A percentile compares a stretch with the other conserved stretches of the same genome.
Conservation (phyloP, 2,888 invertebrate genomes). For the Caenorhabditis japonica region DNA sequence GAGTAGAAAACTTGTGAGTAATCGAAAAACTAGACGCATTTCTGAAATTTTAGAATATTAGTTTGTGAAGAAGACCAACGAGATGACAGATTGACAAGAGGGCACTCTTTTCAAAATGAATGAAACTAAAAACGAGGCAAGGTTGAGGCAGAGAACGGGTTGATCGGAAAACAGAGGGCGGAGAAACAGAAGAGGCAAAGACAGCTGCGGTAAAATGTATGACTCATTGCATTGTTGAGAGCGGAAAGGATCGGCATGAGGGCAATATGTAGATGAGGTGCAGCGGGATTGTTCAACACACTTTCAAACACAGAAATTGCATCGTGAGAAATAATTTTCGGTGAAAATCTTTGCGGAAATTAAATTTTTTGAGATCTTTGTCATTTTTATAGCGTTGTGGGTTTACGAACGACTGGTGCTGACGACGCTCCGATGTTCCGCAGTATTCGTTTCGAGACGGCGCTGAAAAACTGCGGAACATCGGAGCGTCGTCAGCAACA, state of each 20-base stretch:
- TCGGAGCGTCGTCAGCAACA: no score
- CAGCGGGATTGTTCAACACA: no score
- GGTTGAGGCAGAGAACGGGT: slow-evolving; percentile 35
- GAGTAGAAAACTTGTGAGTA: slow-evolving; percentile 7
- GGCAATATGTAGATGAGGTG: slow-evolving; percentile 20
- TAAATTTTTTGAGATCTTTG: no score
- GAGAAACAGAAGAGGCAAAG: slow-evolving; percentile 19
- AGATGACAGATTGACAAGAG: slow-evolving; percentile 6
- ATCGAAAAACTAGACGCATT: slow-evolving; percentile 18
- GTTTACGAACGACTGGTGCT: no score
- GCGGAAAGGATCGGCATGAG: slow-evolving; percentile 16
- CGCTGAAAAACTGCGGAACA: no score
- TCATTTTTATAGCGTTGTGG: no score
- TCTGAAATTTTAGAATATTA: slow-evolving; percentile 27
- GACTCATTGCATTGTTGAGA: slow-evolving; percentile 35
- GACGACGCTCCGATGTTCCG: no score
- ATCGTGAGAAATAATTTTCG: no score
- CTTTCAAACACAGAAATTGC: no score
- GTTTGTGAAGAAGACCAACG: slow-evolving; percentile 5
- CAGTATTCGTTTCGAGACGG: no score
- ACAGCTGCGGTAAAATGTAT: slow-evolving; percentile 35
- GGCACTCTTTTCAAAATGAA: slow-evolving; percentile 5
- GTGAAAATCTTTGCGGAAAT: no score
- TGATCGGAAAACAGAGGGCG: slow-evolving; percentile 23
- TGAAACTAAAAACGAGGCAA: no score